phyloP scores from a whole-genome alignment of 2,888 invertebrate genomes.

The Limnephilus lunatus region DNA sequence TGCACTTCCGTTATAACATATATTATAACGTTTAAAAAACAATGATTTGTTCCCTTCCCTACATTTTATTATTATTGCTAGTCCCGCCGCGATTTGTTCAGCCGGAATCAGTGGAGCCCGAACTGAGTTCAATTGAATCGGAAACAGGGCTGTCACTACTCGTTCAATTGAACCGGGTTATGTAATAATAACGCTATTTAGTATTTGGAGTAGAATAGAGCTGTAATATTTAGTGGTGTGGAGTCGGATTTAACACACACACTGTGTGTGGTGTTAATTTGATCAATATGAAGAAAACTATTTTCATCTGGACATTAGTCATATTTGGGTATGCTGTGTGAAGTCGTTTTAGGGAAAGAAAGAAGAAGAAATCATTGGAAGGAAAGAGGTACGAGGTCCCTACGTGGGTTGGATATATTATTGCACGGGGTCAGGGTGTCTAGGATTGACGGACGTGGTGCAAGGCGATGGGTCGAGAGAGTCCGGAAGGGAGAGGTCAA shows the following conservation, averaged over 20 bases:
- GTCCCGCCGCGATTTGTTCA: conserved; percentile 14
- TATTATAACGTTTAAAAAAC: not conserved
- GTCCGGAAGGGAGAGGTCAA: no score
- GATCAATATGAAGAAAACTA: no score
- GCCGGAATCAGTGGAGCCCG: conserved; percentile 22
- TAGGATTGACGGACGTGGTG: no score
- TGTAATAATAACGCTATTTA: not conserved
- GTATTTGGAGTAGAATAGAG: not conserved
- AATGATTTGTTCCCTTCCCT: not conserved
- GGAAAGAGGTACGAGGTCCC: no score
- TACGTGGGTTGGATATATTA: no score
- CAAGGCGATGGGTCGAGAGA: no score
- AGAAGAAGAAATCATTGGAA: no score
- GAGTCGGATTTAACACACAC: not conserved
- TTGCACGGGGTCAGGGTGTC: no score
- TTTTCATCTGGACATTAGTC: no score
- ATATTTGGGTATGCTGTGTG: no score
- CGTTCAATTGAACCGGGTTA: not conserved
- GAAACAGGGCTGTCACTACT: conserved; percentile 19
- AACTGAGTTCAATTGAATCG: conserved; percentile 24
- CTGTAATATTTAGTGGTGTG: not conserved
- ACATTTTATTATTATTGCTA: not conserved
- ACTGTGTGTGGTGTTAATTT: not conserved
- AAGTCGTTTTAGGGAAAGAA: no score
- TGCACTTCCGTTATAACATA: not conserved